phyloP scores from a whole-genome alignment of 2,888 invertebrate genomes.

The Nomada goodeniana region DNA sequence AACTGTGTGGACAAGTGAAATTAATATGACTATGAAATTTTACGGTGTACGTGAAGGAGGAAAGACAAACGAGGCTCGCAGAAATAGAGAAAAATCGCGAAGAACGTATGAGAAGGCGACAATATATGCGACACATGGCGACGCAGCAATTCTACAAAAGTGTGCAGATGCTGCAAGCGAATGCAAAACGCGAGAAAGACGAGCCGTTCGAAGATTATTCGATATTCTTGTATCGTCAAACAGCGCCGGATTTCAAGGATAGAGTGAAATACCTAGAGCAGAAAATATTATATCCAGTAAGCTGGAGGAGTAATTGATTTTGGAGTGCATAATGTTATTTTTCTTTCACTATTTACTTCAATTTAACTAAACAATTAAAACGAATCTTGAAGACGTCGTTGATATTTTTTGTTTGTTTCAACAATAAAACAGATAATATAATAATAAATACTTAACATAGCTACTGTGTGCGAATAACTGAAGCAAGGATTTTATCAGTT shows the following conservation, averaged over 20 bases:
- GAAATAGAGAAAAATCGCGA: conserved; percentile 89
- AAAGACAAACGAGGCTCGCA: conserved; percentile 90
- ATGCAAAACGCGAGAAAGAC: conserved; percentile 88
- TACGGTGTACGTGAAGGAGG: conserved; percentile 86
- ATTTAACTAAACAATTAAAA: conserved; percentile 33
- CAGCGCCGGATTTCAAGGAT: conserved; percentile 93
- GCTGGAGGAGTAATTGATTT: conserved; percentile 74
- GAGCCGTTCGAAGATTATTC: conserved; percentile 93
- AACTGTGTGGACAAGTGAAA: conserved; percentile 13
- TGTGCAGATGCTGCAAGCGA: conserved; percentile 93
- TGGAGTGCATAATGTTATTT: conserved; percentile 40
- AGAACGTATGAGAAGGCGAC: conserved; percentile 88
- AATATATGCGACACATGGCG: conserved; percentile 90
- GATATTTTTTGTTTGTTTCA: conserved; percentile 11
- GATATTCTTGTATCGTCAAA: conserved; percentile 93
- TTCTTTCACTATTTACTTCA: background rate
- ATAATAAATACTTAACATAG: conserved; percentile 23
- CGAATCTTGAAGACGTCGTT: background rate
- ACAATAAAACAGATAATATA: conserved; percentile 12
- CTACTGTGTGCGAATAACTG: conserved; percentile 24
- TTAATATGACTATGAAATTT: conserved; percentile 55
- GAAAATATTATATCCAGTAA: conserved; percentile 91
- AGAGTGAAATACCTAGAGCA: conserved; percentile 92
- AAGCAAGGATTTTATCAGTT: conserved; percentile 4
- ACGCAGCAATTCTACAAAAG: conserved; percentile 94